Evolutionary conservation across 92 coral and sea anemone species (phyloP), one percentile per base, ranked within the genome.

Genomic region (Zoanthus gigantus): DNA sequence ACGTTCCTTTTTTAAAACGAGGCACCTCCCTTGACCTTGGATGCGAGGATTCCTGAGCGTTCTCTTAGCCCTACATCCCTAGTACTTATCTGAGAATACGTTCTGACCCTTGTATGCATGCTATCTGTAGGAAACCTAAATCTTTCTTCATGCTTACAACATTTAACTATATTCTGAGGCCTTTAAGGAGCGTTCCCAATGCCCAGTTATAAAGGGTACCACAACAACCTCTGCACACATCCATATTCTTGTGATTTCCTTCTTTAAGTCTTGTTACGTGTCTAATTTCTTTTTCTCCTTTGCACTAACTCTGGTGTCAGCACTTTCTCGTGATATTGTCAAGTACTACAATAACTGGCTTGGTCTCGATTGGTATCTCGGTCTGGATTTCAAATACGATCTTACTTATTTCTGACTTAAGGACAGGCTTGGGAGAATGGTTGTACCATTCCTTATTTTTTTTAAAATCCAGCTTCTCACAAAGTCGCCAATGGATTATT

Each of bases 271-370:
- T 63, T 63, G 18, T 4, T 15, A 23, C 69, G 23, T 29, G 1
- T 68, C 44, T 68, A 68, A 23, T 68, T 28, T 68, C 42, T 68
- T 42, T 28, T 68, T 68, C 73, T 68, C 73, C 42, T 68, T 68
- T 68, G 73, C 45, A 68, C 45, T 68, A 13, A 29, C 73, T 68
- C 73, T 42, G 73, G 76, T 50, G 6, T 50, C 6, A 50, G 34
- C 86, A 82, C 75, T 82, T 44, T 73, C 50, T 71, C 23, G 13
- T 53, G 72, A 82, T 82, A 30, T 82, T 44, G 73, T 82, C 86
- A 9, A 82, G 37, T 13, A 65, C 28, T n/a, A 82, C 60, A 65
- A 31, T 9, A 10, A 66, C 77, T 42, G 60, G 74, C 86, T 81
- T 61, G 74, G 56, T 7, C 56, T 50, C 42, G 42, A 37, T 37